These are phyloP conservation scores for Anoplophora glabripennis DNA, from an alignment of 1,140 invertebrate genomes.

Conservation along the genomic window DNA sequence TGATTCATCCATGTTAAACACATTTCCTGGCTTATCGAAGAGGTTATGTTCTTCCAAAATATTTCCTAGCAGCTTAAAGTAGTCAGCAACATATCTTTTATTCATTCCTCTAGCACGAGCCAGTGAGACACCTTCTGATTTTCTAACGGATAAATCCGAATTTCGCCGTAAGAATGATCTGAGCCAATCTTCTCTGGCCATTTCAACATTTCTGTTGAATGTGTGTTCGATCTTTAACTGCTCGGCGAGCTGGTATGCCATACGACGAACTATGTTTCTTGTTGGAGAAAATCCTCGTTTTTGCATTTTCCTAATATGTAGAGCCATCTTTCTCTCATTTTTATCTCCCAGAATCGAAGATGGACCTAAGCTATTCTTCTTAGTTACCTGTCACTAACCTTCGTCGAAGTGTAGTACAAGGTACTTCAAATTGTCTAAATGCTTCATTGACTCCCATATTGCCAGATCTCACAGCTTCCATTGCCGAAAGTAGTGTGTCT, in stretches of 20 bases:
- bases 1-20: too few relatives aligned
- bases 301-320: conserved; percentile 2
- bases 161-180: conserved; percentile 20
- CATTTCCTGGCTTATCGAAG: neutral
- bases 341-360: neutral
- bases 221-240: conserved; percentile 15
- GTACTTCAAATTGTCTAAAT: too few relatives aligned
- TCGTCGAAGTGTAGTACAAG: too few relatives aligned
- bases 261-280: neutral
- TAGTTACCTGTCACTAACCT: too few relatives aligned
- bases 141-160: conserved; percentile 27
- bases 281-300: conserved; percentile 12
- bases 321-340: conserved; percentile 5
- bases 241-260: conserved; percentile 21
- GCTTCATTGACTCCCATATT: too few relatives aligned
- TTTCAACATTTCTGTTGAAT: conserved; percentile 17
- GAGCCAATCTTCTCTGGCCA: conserved; percentile 21
- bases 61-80: too few relatives aligned
- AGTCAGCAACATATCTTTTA: neutral
- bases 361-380: neutral
- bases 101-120: conserved; percentile 22
- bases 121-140: conserved; percentile 30
- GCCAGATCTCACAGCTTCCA: too few relatives aligned
- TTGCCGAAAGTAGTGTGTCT: too few relatives aligned
- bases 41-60: conserved; percentile 11